phyloP scores from a whole-genome alignment of 2,797 vertebrate genomes.

The Morelia viridis region DNA sequence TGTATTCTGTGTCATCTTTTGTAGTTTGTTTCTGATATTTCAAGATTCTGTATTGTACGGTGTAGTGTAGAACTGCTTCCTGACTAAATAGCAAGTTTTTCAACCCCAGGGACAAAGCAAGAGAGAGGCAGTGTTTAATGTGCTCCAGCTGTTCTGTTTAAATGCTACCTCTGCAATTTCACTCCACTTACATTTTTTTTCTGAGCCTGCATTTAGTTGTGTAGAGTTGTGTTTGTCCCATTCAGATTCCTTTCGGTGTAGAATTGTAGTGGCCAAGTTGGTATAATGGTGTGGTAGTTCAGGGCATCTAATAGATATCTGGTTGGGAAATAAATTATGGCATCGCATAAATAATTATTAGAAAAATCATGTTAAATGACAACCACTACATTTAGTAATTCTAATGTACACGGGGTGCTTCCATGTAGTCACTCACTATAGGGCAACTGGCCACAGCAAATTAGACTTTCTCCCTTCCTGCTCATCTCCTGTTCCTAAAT shows the following conservation, averaged over 20 bases:
- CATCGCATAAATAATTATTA: slow-evolving; percentile 40
- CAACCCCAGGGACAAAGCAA: slow-evolving; percentile 68
- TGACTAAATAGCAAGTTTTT: slow-evolving; percentile 74
- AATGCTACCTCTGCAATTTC: slow-evolving; percentile 75
- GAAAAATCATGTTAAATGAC: slow-evolving; percentile 53
- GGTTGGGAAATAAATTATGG: background rate
- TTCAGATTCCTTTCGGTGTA: slow-evolving; percentile 42
- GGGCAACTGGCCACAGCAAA: background rate
- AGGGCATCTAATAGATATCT: background rate
- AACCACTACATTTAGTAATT: slow-evolving; percentile 31
- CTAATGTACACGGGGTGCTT: background rate
- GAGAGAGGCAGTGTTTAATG: slow-evolving; percentile 74
- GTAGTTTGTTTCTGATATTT: slow-evolving; percentile 56
- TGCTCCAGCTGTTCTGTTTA: slow-evolving; percentile 79
- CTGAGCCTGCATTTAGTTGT: slow-evolving; percentile 69
- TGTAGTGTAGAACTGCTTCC: slow-evolving; percentile 75
- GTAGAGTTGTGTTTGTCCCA: slow-evolving; percentile 42
- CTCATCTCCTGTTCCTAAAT: background rate
- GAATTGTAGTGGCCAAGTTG: slow-evolving; percentile 25
- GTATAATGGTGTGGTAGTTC: background rate
- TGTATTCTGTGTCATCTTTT: slow-evolving; percentile 44
- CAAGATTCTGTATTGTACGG: slow-evolving; percentile 59
- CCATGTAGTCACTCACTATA: background rate
- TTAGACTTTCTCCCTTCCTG: background rate
- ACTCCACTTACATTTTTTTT: slow-evolving; percentile 65